Evolutionary conservation across 2,797 vertebrate genomes (phyloP), one percentile per base, ranked within the genome.

Genomic region (Austrolebias charrua): DNA sequence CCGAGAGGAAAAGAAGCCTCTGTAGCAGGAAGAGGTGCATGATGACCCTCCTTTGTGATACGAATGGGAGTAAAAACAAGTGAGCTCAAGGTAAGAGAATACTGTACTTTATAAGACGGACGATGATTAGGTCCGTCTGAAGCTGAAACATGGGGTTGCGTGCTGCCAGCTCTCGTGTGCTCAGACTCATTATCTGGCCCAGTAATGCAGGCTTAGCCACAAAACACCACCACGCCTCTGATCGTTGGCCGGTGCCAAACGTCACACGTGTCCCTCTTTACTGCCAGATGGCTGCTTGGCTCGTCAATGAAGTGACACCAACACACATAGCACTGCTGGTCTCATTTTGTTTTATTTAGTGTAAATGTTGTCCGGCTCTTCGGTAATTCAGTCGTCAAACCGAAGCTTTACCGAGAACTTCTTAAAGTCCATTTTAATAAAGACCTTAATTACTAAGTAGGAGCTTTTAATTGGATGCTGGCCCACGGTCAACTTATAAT

Each of bases 381-480:
- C 24, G 58, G 35, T 51, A 5, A 61, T 35, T 63, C 10, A 15
- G 14, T 57, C 40, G 24, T 60, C 43, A 66, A 55, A 63, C 40
- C 6, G 43, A n/a, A 46, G 43, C 16, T 71, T 55, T 43, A 38
- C 40, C n/a, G 19, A 64, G 58, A 76, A 69, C 43, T 61, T 54
- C 42, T 43, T 53, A 20, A 63, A 64, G 53, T 76, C 68, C 58
- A 69, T 63, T 81, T 75, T 74, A 83, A 85, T 61, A 55, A 63
- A 71, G 58, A 68, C 79, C 73, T 80, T 79, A 81, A 89, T 91
- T 87, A 88, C 70, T 77, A 71, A 87, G 79, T 74, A 75, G 82
- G 76, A 88, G 74, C 72, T 79, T 89, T 90, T 87, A 87, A 90
- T 84, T 85, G 88, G 81, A 80, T 83, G 74, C 6, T 18, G 35